Evolutionary conservation across 2,888 invertebrate genomes (phyloP).

Genomic region (Drosophila helvetica): DNA sequence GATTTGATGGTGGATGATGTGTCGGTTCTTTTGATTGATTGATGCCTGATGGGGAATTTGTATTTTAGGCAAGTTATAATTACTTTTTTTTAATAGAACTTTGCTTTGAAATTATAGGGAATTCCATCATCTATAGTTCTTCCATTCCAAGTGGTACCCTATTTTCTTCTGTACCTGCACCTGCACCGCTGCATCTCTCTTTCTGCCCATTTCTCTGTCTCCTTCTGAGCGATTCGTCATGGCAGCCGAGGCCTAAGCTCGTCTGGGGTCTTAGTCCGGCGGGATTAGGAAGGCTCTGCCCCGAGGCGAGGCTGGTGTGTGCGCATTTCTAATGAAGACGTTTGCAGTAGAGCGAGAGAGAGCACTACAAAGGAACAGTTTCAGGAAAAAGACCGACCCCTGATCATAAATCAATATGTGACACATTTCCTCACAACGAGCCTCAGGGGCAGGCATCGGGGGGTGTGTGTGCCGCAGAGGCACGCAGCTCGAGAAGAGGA

Average conservation of each 20-base stretch:
- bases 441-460: conserved; percentile 39
- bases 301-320: conserved; percentile 21
- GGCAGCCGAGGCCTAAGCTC: conserved; percentile 8
- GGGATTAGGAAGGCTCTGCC: conserved; percentile 29
- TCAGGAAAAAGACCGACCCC: conserved; percentile 50
- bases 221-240: conserved; percentile 12
- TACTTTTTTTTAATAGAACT: neutral
- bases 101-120: neutral
- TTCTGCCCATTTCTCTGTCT: neutral
- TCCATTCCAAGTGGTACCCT: neutral
- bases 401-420: conserved; percentile 77
- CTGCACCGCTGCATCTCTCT: conserved; percentile 35
- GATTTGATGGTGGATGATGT: conserved; percentile 44
- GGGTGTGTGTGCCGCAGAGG: conserved; percentile 42
- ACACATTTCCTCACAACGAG: conserved; percentile 74
- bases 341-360: conserved; percentile 29
- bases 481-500: conserved; percentile 24
- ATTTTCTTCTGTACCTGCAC: conserved; percentile 42
- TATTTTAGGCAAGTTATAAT: neutral
- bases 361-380: conserved; percentile 33
- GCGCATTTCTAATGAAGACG: conserved; percentile 77
- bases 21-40: conserved; percentile 64
- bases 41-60: conserved; percentile 14
- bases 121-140: neutral
- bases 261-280: conserved; percentile 10